Percentiles rank a stretch among this genome's conserved stretches.
These are phyloP conservation scores for Sylvilagus floridanus DNA, from an alignment of 2,797 vertebrate genomes.

Conservation along the genomic window DNA sequence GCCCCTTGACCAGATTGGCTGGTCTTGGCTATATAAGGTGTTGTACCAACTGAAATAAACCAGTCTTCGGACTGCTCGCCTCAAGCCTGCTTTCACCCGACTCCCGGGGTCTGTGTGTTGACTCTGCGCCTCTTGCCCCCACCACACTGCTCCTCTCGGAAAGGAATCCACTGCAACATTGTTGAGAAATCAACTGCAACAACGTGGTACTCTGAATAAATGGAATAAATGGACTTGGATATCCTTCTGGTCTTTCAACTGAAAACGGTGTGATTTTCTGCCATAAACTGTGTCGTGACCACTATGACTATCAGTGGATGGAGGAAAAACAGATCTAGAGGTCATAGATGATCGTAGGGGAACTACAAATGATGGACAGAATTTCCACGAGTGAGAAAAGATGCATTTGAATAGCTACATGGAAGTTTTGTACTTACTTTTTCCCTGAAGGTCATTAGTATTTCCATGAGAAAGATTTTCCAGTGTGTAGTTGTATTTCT, in stretches of 20 bases:
- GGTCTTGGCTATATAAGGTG: no score
- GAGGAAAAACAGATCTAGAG: background rate
- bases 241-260: background rate
- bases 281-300: background rate
- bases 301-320: background rate
- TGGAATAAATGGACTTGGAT: background rate
- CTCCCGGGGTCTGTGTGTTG: no score
- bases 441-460: background rate
- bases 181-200: no score
- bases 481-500: background rate
- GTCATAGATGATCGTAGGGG: background rate
- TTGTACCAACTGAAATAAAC: no score
- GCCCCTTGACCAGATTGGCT: no score
- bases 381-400: slow-evolving; percentile 11
- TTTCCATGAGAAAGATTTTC: background rate
- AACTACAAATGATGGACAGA: background rate
- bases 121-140: no score
- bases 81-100: no score
- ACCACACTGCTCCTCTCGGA: no score
- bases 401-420: background rate
- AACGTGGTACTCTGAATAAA: background rate
- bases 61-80: no score
- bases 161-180: no score
- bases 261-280: background rate
- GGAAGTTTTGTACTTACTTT: background rate